Evolutionary conservation across 2,888 invertebrate genomes (phyloP).

Genomic region (Macrosoma leucophasiata): DNA sequence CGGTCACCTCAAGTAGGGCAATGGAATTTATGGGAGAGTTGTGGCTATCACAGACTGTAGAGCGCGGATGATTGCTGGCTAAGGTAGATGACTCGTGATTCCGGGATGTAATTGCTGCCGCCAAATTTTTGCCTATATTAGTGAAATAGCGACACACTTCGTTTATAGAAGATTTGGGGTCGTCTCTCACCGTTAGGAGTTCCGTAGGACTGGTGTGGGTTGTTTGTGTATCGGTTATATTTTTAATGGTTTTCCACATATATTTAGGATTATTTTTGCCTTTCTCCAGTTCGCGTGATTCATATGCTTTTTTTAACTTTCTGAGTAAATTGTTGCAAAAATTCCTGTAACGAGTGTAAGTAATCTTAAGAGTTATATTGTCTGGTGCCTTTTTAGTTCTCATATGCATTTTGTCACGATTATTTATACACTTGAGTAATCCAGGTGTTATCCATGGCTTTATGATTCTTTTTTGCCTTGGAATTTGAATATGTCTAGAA

Average conservation of each 20-base stretch:
- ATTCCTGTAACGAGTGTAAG: slow-evolving; percentile 9
- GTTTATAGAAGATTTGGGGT: neutral
- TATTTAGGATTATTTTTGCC: slow-evolving; percentile 1
- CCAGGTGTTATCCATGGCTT: neutral
- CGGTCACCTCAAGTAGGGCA: too few relatives aligned
- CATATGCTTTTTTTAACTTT: slow-evolving; percentile 2
- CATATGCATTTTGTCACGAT: slow-evolving; percentile 4
- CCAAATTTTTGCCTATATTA: slow-evolving; percentile 1
- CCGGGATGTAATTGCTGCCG: too few relatives aligned
- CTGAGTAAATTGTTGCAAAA: slow-evolving; percentile 2
- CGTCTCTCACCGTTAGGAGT: neutral
- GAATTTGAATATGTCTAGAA: neutral
- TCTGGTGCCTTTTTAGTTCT: neutral
- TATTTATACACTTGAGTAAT: neutral
- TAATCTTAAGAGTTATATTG: slow-evolving; percentile 2
- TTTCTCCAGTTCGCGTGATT: neutral
- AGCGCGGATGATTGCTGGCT: too few relatives aligned
- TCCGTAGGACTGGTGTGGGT: too few relatives aligned
- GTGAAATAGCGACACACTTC: neutral
- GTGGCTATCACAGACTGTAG: too few relatives aligned
- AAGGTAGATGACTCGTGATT: too few relatives aligned
- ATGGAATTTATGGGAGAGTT: too few relatives aligned
- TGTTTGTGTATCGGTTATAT: neutral
- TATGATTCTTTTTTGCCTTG: neutral
- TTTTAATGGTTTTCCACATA: slow-evolving; percentile 2